Percentiles rank a stretch among this genome's conserved stretches.
Conservation (phyloP, 2,888 invertebrate species). For the Zhuqinia jingwanae region DNA sequence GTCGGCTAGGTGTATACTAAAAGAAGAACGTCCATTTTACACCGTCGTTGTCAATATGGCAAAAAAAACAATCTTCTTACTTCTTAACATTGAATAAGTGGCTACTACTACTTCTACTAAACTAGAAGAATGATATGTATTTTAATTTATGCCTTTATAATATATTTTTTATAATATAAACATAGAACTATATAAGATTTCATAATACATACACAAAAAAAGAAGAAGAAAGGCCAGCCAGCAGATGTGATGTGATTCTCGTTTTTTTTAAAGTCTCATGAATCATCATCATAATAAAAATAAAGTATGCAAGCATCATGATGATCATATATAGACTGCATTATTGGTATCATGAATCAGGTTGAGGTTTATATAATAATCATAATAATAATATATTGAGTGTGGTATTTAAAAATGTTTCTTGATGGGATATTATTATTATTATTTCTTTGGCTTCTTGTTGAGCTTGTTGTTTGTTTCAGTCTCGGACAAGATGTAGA, state of each 20-base stretch:
- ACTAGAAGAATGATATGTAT: conserved; percentile 32
- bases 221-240: too few relatives aligned
- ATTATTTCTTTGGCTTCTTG: conserved; percentile 2
- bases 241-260: conserved; percentile 47
- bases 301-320: conserved; percentile 40
- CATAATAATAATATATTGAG: conserved; percentile 51
- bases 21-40: not conserved
- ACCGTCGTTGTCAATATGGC: conserved; percentile 28
- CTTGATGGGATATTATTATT: conserved; percentile 46
- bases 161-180: too few relatives aligned
- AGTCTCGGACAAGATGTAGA: too few relatives aligned
- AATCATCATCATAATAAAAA: conserved; percentile 52
- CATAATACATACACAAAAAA: conserved; percentile 45
- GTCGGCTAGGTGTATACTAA: not conserved
- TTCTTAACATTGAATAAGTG: conserved; percentile 28
- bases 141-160: conserved; percentile 22
- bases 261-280: conserved; percentile 48
- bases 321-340: conserved; percentile 10
- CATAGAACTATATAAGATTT: conserved; percentile 17
- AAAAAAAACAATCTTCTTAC: not conserved
- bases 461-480: not conserved
- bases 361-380: conserved; percentile 53
- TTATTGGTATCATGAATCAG: conserved; percentile 64
- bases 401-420: conserved; percentile 54
- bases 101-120: conserved; percentile 36